Conservation (phyloP, 2,797 vertebrate species). For the Linurgus olivaceus region DNA sequence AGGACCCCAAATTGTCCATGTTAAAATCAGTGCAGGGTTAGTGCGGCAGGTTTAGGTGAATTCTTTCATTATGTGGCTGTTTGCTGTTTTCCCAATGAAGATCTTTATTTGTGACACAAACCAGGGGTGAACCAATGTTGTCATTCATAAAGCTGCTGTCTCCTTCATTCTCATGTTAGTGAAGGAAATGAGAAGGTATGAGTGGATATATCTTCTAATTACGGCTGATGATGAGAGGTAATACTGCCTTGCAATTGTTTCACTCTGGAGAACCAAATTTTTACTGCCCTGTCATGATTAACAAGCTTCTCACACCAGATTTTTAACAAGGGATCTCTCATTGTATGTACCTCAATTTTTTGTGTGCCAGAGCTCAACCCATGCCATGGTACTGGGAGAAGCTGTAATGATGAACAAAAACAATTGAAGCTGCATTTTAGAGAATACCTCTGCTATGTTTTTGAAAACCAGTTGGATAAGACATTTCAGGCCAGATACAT, state of each 20-base stretch:
- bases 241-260: neutral
- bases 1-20: neutral
- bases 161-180: neutral
- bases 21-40: neutral
- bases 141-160: neutral
- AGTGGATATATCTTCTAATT: neutral
- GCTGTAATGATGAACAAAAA: fast-evolving
- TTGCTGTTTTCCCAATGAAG: neutral
- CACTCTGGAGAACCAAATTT: neutral
- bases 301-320: neutral
- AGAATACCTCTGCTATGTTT: neutral
- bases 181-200: neutral
- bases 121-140: neutral
- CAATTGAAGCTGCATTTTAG: neutral
- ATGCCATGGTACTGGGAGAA: neutral
- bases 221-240: neutral
- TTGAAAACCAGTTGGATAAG: neutral
- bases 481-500: neutral
- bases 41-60: neutral
- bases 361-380: neutral
- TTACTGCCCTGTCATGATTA: neutral
- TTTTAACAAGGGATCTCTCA: neutral
- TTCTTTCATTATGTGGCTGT: neutral
- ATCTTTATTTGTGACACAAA: neutral
- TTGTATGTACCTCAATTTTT: neutral